Base-by-base conservation (phyloP, 1,140 invertebrate species). In the Pseudomyrmex pallidus region DNA sequence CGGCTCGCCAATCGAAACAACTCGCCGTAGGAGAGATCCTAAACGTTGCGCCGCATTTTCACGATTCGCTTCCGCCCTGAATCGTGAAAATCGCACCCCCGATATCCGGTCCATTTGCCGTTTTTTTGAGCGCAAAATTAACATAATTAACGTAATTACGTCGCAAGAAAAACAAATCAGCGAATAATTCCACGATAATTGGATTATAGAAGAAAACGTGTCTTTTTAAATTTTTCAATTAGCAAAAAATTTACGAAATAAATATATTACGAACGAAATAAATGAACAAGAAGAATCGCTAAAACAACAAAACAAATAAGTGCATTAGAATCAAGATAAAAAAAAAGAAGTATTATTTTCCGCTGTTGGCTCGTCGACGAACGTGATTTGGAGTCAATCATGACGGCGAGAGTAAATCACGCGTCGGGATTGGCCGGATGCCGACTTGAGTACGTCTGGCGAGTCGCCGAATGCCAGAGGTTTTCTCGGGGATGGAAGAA, bases 1-100 rank as follows among this genome's bases (percentile, higher is more conserved):
- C 25, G 61, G 13, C 44, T 8, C 74, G 76, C 44, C 76, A 50
- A 80, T 70, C 66, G 66, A 61, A 80, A 72, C 54, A 80, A 50
- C 20, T n/a, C 52, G 10, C 25, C 74, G n/a, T 22, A 46, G 17
- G 57, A 8, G 54, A 59, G 54, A 56, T 1, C 3, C 63, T 50
- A 17, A 9, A 15, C 46, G 13, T 5, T 17, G 59, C 12, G 48
- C 44, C 54, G 20, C 20, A 70, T 78, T 78, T 68, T 17, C 17
- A 46, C 54, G 9, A 13, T 25, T 2, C 64, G 17, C 17, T 17
- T 1, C 61, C 25, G 61, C 15, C 8, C 12, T 5, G 35, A 35
- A 35, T 4, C 61, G 61, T 54, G 61, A n/a, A 35, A 76, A 66
- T 76, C 35, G 61, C 59, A 12, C 5, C 46, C n/a, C n/a, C 22